Evolutionary conservation across 30 jellyfish, hydroid and myxozoan genomes (phyloP), one percentile per base, ranked within the genome.

Genomic region (Aurelia aurita): DNA sequence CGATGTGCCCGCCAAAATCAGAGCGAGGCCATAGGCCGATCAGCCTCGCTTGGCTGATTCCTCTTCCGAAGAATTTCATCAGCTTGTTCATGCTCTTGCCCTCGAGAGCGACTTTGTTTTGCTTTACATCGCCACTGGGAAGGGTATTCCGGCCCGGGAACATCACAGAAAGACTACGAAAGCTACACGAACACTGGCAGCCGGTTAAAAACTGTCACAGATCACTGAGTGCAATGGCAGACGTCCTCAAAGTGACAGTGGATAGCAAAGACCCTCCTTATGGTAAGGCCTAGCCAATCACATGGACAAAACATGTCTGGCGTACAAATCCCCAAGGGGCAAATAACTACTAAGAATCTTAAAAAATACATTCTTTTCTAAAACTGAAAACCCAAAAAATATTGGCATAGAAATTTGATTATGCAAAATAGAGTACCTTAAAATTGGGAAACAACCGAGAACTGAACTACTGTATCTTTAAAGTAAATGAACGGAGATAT

Each of bases 191-290:
- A 18, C 34, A 10, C 55, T 19, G 78, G 78, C 61, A 34, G 31
- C 57, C 19, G 18, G 31, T 13, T 5, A 35, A 51, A 19, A 39
- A 32, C 23, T 39, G 31, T 11, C n/a, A 57, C 79, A 62, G 79
- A 47, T 23, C 83, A 25, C 53, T 59, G 28, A 46, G 74, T 13
- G 72, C 34, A 12, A 83, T 83, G 93, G 77, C 86, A 70, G 84
- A 83, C 68, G 31, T 25, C 23, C 51, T 70, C 64, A 83, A 83
- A 21, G 93, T 83, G 20, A 83, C 93, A 25, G 77, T 51, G 83
- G 84, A 83, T 45, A 58, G 43, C 58, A 61, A 83, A 25, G 93
- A 83, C 26, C 86, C 86, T 15, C 93, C 93, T 34, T 74, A 47
- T 61, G 93, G 93, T 83, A 53, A 53, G 90, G 19, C 29, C 35